Evolutionary conservation across 2,797 vertebrate species (phyloP).

Genomic region (Hippoglossus hippoglossus): DNA sequence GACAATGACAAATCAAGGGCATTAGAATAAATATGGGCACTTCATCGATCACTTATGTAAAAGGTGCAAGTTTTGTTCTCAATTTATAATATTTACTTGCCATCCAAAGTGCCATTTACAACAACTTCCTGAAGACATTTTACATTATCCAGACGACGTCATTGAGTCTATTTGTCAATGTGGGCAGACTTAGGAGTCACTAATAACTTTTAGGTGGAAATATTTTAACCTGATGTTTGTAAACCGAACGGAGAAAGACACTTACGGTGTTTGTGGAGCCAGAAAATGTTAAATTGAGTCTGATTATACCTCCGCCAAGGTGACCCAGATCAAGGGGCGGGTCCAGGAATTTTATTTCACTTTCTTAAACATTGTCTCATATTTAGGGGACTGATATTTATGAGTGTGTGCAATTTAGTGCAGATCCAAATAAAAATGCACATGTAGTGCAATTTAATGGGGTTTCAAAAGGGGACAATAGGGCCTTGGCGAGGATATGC

Average conservation of each 20-base stretch:
- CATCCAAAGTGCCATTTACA: neutral
- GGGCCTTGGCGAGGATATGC: too few relatives aligned
- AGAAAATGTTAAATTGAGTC: neutral
- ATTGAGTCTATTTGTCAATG: neutral
- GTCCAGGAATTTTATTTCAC: too few relatives aligned
- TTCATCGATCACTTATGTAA: neutral
- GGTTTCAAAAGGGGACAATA: too few relatives aligned
- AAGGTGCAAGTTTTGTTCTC: too few relatives aligned
- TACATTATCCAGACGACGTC: neutral
- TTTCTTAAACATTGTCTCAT: too few relatives aligned
- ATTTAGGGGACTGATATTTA: too few relatives aligned
- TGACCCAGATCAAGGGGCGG: too few relatives aligned
- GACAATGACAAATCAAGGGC: conserved; percentile 51
- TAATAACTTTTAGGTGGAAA: neutral
- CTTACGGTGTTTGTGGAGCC: too few relatives aligned
- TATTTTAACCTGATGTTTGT: neutral
- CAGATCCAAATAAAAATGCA: too few relatives aligned
- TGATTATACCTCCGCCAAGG: too few relatives aligned
- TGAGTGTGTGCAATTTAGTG: too few relatives aligned
- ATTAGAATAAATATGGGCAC: conserved; percentile 13
- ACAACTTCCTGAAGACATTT: neutral
- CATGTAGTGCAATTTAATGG: too few relatives aligned
- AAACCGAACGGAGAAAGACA: neutral
- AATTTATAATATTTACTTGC: neutral
- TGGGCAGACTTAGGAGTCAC: neutral